Base-by-base conservation (phyloP, 2,888 invertebrate species). In the Lasioglossum leucozonium region DNA sequence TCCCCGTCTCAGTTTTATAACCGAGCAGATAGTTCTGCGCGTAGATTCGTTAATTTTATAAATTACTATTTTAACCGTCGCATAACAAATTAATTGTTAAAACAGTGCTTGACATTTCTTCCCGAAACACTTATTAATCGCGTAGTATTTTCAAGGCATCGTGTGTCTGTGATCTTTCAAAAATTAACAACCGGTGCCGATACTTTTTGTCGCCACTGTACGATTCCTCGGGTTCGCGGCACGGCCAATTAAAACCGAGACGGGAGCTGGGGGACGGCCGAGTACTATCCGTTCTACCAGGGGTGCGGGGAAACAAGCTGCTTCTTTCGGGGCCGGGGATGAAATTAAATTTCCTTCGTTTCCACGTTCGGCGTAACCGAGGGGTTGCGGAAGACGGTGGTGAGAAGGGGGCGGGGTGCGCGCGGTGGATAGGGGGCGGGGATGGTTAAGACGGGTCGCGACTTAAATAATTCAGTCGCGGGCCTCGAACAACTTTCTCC, bases 381-480 rank as follows among this genome's bases (percentile, higher is more conserved):
- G 47, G 72, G 79, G 65, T 37, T 34, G 55, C 55, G 69, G 81
- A 73, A 51, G 10, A 18, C 67, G 65, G 34, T 18, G 69, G 34
- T n/a, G 77, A 77, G 37, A 67, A 51, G 51, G 11, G 51, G 16
- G 55, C n/a, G n/a, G n/a, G n/a, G n/a, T n/a, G n/a, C n/a, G n/a
- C n/a, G n/a, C n/a, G n/a, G 55, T 40, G 74, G 42, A 30, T 18
- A 30, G 16, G 40, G 75, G 76, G 80, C 67, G 69, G 77, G 74
- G 86, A 82, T 79, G 81, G 86, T 88, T 86, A 78, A 89, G 88
- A 84, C 75, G 88, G 89, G 84, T 82, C 88, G 85, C 81, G 89
- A 91, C 88, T 92, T 93, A 91, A 93, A 93, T 93, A 93, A 93
- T 93, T 93, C 92, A 93, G 90, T 89, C 89, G 89, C 85, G 87